Conservation (phyloP, 2,797 vertebrate species). For the Mycteria americana region DNA sequence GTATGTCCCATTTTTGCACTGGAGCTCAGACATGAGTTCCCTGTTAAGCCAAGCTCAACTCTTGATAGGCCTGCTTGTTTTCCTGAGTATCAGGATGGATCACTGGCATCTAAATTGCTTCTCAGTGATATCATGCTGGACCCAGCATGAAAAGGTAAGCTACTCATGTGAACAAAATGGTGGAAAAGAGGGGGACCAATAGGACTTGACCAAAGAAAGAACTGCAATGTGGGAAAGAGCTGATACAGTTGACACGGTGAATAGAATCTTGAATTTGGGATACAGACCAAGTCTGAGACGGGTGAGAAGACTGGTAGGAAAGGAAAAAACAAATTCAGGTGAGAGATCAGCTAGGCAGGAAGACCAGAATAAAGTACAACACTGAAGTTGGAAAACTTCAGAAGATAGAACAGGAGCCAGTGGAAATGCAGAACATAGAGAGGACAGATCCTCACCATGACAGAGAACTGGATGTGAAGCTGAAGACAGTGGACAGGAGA, state of each 20-base stretch:
- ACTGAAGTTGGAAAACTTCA: not conserved
- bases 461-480: not conserved
- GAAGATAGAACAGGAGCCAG: not conserved
- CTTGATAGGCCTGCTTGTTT: not conserved
- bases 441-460: not conserved
- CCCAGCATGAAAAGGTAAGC: not conserved
- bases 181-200: not conserved
- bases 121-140: not conserved
- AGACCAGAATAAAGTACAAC: not conserved
- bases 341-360: not conserved
- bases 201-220: not conserved
- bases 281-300: not conserved
- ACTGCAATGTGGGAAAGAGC: not conserved
- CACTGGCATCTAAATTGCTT: not conserved
- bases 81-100: not conserved
- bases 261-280: not conserved
- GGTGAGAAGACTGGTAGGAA: not conserved
- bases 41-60: not conserved
- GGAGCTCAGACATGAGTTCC: not conserved
- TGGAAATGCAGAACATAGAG: not conserved
- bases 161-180: fast-evolving
- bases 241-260: not conserved
- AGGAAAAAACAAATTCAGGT: not conserved
- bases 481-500: not conserved
- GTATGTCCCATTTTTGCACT: not conserved